Percentiles rank a stretch among this genome's conserved stretches.
Conservation (phyloP, 2,888 invertebrate genomes). For the Coelopa pilipes region DNA sequence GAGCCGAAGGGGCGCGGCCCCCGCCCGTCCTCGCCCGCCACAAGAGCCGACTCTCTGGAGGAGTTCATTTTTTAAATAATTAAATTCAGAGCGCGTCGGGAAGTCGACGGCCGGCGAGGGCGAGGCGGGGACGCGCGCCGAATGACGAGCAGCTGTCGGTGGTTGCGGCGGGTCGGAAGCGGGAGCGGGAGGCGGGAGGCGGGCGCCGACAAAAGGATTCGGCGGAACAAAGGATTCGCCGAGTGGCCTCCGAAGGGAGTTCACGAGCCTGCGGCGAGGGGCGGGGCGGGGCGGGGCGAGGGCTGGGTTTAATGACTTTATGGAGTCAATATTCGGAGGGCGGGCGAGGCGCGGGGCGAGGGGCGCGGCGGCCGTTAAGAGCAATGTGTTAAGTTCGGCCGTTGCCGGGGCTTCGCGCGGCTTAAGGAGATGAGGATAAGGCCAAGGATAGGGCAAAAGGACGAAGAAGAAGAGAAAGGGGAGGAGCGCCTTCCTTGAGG, state of each 20-base stretch:
- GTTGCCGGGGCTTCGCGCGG: too few species aligned
- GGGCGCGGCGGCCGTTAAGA: too few species aligned
- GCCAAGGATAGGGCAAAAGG: too few species aligned
- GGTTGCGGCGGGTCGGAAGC: background rate
- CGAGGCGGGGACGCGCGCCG: background rate
- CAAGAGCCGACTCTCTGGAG: conserved; percentile 5
- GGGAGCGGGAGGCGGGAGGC: background rate
- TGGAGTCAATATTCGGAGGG: conserved; percentile 13
- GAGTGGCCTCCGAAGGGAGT: background rate
- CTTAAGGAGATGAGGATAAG: too few species aligned
- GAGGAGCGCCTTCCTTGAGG: too few species aligned
- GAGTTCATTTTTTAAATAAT: conserved; percentile 32
- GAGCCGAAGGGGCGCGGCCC: too few species aligned
- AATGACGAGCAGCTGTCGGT: conserved; percentile 4
- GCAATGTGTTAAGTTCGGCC: too few species aligned
- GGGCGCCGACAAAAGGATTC: background rate
- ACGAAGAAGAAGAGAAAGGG: too few species aligned
- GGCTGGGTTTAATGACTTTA: conserved; percentile 19
- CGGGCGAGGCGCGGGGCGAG: background rate
- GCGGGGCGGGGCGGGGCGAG: background rate
- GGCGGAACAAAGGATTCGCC: background rate
- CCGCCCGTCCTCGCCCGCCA: too few species aligned
- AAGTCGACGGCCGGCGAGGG: background rate
- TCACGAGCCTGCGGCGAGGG: too few species aligned
- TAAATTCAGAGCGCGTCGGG: conserved; percentile 25